Base-by-base conservation (phyloP, 2,888 invertebrate genomes). In the Oasisia sp. region DNA sequence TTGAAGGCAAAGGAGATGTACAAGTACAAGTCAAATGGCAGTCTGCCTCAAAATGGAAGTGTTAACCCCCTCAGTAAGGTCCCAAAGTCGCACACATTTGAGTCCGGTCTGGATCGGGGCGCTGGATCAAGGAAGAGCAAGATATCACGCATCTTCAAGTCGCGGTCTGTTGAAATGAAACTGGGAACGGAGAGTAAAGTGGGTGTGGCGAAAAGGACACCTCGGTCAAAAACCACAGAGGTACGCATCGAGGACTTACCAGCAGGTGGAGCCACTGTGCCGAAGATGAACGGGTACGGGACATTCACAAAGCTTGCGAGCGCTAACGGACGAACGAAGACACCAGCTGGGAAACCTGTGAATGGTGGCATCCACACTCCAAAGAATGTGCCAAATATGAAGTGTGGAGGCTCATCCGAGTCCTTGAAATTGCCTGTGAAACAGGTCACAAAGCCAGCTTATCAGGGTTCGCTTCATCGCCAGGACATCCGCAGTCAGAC, bases 121-220 rank as follows among this genome's bases (percentile, higher is more conserved):
- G 5, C 74, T 27, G 27, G 19, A 7, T n/a, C 74, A 74, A 74
- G 74, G n/a, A 74, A 74, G 74, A 74, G 74, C 74, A 74, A 74
- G 74, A 74, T 74, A 74, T 74, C 74, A 5, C 74, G 74, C n/a
- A 74, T 74, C 74, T 74, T 74, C 74, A 74, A 74, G 74, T 74
- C 74, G n/a, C 74, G 74, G 4, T 74, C 74, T 74, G 74, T 74
- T 19, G 74, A 74, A 74, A 74, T 74, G 74, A 74, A 74, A 74
- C 74, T 74, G 74, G 74, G 74, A n/a, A 74, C 74, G 7, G 74
- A 74, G 27, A 74, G 27, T 74, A 74, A 74, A 74, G 74, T 74
- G 74, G 74, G 74, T 74, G 5, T 19, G 1, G 74, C 19, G 27
- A 74, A 74, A 74, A 74, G 27, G 74, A 74, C n/a, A 27, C 74